Evolutionary conservation across 2,797 vertebrate species (phyloP).

Genomic region (Ctenosaura bakeri): DNA sequence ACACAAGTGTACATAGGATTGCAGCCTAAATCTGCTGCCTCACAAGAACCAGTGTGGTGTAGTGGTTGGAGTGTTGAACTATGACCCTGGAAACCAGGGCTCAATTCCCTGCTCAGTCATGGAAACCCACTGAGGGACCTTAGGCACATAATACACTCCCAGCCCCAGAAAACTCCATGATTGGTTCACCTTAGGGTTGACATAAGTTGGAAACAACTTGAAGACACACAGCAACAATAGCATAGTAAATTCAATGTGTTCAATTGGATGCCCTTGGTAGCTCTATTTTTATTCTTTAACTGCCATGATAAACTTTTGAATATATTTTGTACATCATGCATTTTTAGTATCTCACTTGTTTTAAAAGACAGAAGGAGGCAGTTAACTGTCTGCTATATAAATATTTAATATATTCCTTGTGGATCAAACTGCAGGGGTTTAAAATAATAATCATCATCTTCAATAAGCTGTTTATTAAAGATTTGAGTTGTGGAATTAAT

Average conservation of each 20-base stretch:
- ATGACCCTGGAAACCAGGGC: no score
- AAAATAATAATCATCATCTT: neutral
- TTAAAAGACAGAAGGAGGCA: constrained; percentile 14
- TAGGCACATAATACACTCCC: no score
- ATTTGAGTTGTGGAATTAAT: neutral
- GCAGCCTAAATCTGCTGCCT: neutral
- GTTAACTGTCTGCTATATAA: neutral
- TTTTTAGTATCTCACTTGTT: neutral
- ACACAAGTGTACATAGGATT: no score
- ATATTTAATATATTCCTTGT: constrained; percentile 7
- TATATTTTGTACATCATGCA: neutral
- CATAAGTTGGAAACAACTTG: no score
- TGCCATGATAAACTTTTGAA: neutral
- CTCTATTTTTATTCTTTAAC: neutral
- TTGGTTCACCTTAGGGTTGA: no score
- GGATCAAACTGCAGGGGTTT: neutral
- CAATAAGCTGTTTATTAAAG: neutral
- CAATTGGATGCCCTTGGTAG: neutral
- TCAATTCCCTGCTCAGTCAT: no score
- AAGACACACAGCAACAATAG: no score
- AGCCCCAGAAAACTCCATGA: no score
- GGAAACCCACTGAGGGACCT: no score
- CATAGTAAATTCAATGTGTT: neutral
- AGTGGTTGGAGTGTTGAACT: no score
- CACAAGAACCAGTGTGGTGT: no score